Conservation (phyloP, 2,888 invertebrate species). For the Drosophila leonis region DNA sequence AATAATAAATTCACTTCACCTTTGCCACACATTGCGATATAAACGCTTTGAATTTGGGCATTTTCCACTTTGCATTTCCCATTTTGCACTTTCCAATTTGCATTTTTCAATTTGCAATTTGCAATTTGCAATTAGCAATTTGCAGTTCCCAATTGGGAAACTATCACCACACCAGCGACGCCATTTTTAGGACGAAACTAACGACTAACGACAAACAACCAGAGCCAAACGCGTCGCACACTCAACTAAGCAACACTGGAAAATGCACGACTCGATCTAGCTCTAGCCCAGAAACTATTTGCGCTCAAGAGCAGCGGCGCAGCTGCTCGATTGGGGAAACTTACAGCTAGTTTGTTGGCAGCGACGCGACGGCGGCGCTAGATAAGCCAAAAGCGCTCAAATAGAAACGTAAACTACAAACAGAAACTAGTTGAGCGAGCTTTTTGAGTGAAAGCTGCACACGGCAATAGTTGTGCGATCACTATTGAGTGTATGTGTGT, state of each 20-base stretch:
- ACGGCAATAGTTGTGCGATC: slow-evolving; percentile 4
- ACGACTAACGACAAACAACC: slow-evolving; percentile 57
- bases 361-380: slow-evolving; percentile 29
- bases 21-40: slow-evolving; percentile 32
- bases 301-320: slow-evolving; percentile 55
- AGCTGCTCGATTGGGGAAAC: slow-evolving; percentile 34
- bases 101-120: not conserved
- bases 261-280: slow-evolving; percentile 66
- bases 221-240: slow-evolving; percentile 55
- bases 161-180: slow-evolving; percentile 18
- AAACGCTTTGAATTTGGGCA: not conserved
- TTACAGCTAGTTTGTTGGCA: slow-evolving; percentile 43
- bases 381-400: slow-evolving; percentile 56
- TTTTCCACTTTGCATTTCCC: not conserved
- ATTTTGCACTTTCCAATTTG: not conserved
- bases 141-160: not conserved
- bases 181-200: slow-evolving; percentile 37
- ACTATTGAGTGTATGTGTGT: not conserved
- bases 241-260: slow-evolving; percentile 63
- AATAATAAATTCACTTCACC: slow-evolving; percentile 50
- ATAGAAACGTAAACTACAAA: slow-evolving; percentile 59
- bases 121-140: not conserved
- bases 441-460: slow-evolving; percentile 50
- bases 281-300: slow-evolving; percentile 64
- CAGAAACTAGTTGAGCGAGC: slow-evolving; percentile 49